Evolutionary conservation across 2,888 invertebrate species (phyloP), one percentile per base, ranked within the genome.

Genomic region (Drosophila imparisetae): DNA sequence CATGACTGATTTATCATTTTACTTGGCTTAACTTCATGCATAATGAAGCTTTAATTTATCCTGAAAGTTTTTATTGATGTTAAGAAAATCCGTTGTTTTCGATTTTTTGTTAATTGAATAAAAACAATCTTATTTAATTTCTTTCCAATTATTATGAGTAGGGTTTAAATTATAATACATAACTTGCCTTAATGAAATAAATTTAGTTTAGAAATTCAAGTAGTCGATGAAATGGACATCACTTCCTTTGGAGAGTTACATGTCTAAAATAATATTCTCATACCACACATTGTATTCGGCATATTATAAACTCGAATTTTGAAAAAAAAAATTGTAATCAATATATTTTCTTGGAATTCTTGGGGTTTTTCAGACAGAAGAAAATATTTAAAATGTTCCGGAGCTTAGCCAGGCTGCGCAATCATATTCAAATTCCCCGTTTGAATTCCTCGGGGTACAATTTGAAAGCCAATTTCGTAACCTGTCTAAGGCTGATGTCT

Each of bases 1-100:
- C 50, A 71, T 82, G 68, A 83, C 5, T 65, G 75, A 84, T 70
- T 75, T 82, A 72, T 85, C 75, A 32, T 42, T 10, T 29, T 27
- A 27, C 1, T 5, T 29, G 27, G 5, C 27, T 29, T 29, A 29
- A 29, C 5, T 29, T 29, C 5, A 29, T 29, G 27, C 5, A 5
- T 29, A 6, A 29, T 29, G 27, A 29, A 29, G 27, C 27, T 6
- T 29, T 29, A 6, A 29, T 29, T 29, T 29, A 29, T 7, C 29
- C 29, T 29, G 6, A 29, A 29, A 29, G 1, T 29, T 29, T 29
- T 29, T 29, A 29, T 29, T 29, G 1, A 29, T 6, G 1, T 29
- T 29, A 29, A 29, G 1, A 29, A 29, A 29, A 29, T 29, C 6
- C 1, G 6, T 29, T 29, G 29, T 29, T 6, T 29, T 1, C 6